Base-by-base conservation (phyloP, 1,140 invertebrate species). In the Achatina immaculata region DNA sequence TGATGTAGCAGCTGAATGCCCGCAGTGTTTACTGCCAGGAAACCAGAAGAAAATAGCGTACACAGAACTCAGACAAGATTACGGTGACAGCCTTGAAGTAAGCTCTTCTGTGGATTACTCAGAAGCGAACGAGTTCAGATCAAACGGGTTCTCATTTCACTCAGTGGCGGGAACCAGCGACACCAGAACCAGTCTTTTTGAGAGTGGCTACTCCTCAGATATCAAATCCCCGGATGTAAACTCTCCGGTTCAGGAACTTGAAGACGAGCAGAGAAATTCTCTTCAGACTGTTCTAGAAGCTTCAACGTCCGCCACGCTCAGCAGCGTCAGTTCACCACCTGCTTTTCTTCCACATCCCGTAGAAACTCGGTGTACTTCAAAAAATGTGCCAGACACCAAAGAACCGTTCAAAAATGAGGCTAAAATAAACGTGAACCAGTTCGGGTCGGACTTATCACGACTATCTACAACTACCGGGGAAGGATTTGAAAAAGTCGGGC, bases 151-250 rank as follows among this genome's bases (percentile, higher is more conserved):
- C 58, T 62, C 58, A 28, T 62, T 62, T 31, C 58, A 62, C 0
- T 31, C 58, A 1, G 28, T 16, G 28, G 7, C 58, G 6, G 58
- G 31, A 62, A 31, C 58, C 28, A 51, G 19, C 3, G 55, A 4
- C 16, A 36, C 65, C 34, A 66, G 68, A 48, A 43, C 66, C n/a
- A 80, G 78, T 43, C 48, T 80, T 7, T 55, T 71, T 24, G 78
- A 80, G 34, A 80, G 78, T 43, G 78, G 78, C 2, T 80, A 80
- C 34, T 71, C 68, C 14, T 80, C 78, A 0, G 78, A 72, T 34
- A 72, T 72, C 11, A 58, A 65, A 62, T 76, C 74, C 16, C 74
- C 74, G 34, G 74, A 62, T 14, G 34, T 48, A 21, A 31, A 21
- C 11, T 78, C 65, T 3, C 76, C 76, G 19, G 31, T 7, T 7